Percentiles rank a stretch among this genome's conserved stretches.
These are phyloP conservation scores for Drosophila anomelani DNA, from an alignment of 2,888 invertebrate genomes.

Conservation along the genomic window DNA sequence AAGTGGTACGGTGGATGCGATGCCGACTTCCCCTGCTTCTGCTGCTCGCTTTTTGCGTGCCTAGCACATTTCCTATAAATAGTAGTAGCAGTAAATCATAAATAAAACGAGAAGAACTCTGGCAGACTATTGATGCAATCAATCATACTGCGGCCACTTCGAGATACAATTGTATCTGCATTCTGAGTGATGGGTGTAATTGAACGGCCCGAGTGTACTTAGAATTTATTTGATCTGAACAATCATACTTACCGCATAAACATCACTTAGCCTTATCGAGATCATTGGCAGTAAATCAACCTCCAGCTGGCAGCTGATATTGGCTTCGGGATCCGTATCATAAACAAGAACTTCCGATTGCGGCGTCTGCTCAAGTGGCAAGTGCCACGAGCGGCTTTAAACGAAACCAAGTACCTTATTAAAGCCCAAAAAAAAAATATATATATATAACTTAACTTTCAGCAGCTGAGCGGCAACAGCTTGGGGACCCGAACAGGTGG, in stretches of 20 bases:
- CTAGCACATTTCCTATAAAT: constrained; percentile 59
- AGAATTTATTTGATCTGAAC: constrained; percentile 8
- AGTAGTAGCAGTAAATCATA: constrained; percentile 67
- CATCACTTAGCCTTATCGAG: constrained; percentile 17
- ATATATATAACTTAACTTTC: constrained; percentile 31
- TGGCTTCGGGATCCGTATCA: constrained; percentile 58
- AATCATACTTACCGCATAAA: constrained; percentile 16
- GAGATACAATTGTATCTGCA: constrained; percentile 57
- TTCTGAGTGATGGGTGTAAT: constrained; percentile 31
- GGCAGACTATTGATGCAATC: constrained; percentile 56
- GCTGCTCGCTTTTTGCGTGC: constrained; percentile 52
- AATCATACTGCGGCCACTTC: constrained; percentile 54
- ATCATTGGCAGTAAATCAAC: constrained; percentile 29
- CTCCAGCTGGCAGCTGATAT: constrained; percentile 57
- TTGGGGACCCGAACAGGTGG: constrained; percentile 68
- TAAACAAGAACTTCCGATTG: constrained; percentile 75
- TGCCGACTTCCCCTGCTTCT: constrained; percentile 30
- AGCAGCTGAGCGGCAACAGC: constrained; percentile 70
- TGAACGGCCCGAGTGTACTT: constrained; percentile 32
- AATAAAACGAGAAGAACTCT: constrained; percentile 28
- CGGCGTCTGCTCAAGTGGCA: constrained; percentile 58
- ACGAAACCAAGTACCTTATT: constrained; percentile 32
- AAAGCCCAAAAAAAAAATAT: constrained; percentile 22
- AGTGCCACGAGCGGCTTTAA: constrained; percentile 65
- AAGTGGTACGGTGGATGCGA: constrained; percentile 31